phyloP scores from a whole-genome alignment of 2,797 vertebrate species.

The Labeo calbasu region DNA sequence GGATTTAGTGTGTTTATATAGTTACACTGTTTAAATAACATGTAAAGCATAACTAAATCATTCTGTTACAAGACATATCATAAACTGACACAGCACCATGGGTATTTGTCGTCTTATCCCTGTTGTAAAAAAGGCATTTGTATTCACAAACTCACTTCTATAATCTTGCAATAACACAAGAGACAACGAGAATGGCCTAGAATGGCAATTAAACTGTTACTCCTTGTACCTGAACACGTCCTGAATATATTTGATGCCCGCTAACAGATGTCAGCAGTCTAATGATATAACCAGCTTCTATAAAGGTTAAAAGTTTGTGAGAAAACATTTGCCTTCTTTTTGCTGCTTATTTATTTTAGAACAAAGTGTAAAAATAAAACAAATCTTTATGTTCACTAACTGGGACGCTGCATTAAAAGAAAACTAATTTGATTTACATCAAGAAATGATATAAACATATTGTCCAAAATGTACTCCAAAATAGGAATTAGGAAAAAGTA shows the following conservation, averaged over 20 bases:
- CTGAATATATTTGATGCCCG: background rate
- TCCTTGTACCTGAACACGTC: constrained; percentile 2
- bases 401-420: background rate
- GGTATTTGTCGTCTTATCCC: background rate
- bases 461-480: background rate
- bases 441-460: background rate
- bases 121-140: constrained; percentile 19
- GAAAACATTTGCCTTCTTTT: background rate
- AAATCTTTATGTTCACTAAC: background rate
- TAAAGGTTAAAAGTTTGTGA: background rate
- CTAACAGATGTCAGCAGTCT: background rate
- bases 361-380: background rate
- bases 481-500: background rate
- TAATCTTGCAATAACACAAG: constrained; percentile 19
- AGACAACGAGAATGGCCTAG: constrained; percentile 2
- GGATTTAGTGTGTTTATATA: background rate
- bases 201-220: constrained; percentile 32
- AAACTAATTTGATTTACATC: background rate
- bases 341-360: background rate
- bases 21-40: background rate
- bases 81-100: background rate
- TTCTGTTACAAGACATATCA: background rate
- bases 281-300: background rate
- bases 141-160: constrained; percentile 25
- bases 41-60: background rate